Percentiles rank a stretch among this genome's conserved stretches.
Conservation (phyloP, 2,888 invertebrate genomes). For the Tiliacea citrago region DNA sequence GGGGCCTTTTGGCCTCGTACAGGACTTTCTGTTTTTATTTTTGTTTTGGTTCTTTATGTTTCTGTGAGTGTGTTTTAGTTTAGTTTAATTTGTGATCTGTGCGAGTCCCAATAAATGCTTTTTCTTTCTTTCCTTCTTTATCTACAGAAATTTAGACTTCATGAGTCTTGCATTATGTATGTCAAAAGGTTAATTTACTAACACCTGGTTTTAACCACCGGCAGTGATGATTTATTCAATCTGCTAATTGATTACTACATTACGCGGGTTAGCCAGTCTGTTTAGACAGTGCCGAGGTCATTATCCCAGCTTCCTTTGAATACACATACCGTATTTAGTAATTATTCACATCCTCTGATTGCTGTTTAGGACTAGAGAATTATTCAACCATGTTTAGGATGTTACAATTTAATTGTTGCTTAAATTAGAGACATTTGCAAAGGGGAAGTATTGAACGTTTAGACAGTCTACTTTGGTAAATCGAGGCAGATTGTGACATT, state of each 20-base stretch:
- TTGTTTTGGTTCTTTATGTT: no score
- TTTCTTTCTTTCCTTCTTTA: no score
- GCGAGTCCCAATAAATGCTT: no score
- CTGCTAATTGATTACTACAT: slow-evolving; percentile 55
- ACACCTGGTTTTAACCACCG: slow-evolving; percentile 11
- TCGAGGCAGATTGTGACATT: neutral
- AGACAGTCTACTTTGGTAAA: neutral
- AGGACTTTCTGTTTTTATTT: no score
- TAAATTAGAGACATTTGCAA: slow-evolving; percentile 5
- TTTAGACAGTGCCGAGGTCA: slow-evolving; percentile 46
- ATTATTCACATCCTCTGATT: slow-evolving; percentile 61
- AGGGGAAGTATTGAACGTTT: neutral
- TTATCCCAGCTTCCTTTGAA: slow-evolving; percentile 61
- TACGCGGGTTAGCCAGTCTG: slow-evolving; percentile 53
- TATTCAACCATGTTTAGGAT: slow-evolving; percentile 30
- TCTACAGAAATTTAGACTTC: no score
- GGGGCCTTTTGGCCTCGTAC: no score
- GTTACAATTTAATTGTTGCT: slow-evolving; percentile 28
- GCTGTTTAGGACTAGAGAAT: slow-evolving; percentile 51
- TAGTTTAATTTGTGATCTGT: no score
- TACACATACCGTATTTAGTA: slow-evolving; percentile 49
- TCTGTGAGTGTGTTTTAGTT: no score
- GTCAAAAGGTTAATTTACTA: slow-evolving; percentile 19
- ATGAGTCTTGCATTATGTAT: neutral
- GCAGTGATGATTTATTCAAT: slow-evolving; percentile 54